phyloP scores from a whole-genome alignment of 2,888 invertebrate species.

The Rotaria socialis region DNA sequence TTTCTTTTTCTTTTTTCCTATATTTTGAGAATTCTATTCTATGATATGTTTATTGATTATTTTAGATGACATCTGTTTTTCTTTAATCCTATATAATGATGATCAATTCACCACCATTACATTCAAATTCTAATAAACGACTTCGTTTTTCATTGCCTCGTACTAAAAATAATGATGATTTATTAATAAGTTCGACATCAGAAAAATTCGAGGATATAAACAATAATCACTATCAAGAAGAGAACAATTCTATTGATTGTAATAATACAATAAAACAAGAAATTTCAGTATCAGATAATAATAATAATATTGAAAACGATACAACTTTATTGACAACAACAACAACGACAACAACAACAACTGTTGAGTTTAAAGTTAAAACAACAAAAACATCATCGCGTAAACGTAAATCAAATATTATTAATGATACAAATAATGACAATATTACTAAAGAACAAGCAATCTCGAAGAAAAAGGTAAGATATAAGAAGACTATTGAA shows the following conservation, averaged over 20 bases:
- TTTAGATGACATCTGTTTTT: neutral
- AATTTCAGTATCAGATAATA: neutral
- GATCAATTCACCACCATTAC: neutral
- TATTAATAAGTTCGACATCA: neutral
- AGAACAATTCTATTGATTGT: neutral
- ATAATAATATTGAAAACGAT: neutral
- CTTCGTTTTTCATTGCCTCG: neutral
- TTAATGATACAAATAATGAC: neutral
- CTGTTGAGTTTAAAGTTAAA: conserved; percentile 15
- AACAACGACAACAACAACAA: conserved; percentile 6
- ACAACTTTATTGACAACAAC: neutral
- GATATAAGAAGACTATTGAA: conserved; percentile 4
- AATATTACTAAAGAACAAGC: neutral
- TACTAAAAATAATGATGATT: neutral
- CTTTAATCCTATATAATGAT: neutral
- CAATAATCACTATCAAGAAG: neutral
- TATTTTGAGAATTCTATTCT: neutral
- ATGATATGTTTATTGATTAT: neutral
- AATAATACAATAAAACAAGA: neutral
- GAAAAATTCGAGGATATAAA: neutral
- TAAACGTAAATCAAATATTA: neutral
- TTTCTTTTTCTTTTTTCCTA: too few relatives aligned
- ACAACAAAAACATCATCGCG: conserved; percentile 21
- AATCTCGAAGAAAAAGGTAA: neutral
- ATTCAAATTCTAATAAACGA: neutral